A percentile compares a stretch with the other conserved stretches of the same genome.
Conservation (phyloP, 2,113 vertebrate species). For the Anhinga rufa region DNA sequence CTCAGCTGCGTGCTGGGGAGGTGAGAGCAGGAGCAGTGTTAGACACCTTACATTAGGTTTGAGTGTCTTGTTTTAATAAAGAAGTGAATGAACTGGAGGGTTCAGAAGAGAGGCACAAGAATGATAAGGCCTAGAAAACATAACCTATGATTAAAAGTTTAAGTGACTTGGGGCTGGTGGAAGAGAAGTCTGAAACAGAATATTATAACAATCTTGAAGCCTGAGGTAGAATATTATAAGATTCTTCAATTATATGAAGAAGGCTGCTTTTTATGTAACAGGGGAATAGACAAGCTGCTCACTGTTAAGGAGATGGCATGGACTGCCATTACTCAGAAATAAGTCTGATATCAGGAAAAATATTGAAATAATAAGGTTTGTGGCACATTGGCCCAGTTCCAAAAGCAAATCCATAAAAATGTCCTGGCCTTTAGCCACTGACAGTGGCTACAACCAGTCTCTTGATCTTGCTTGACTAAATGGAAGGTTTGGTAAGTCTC, state of each 20-base stretch:
- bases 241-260: background rate
- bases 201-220: background rate
- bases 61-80: background rate
- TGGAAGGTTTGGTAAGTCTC: background rate
- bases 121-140: background rate
- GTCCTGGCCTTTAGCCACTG: background rate
- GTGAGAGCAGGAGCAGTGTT: background rate
- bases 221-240: background rate
- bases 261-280: background rate
- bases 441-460: background rate
- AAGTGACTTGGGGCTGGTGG: background rate
- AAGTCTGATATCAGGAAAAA: background rate
- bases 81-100: background rate
- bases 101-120: background rate
- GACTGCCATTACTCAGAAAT: background rate
- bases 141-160: background rate
- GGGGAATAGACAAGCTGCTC: background rate
- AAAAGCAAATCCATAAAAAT: background rate
- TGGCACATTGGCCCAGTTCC: background rate
- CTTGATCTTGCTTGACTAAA: background rate
- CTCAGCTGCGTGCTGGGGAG: background rate
- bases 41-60: background rate
- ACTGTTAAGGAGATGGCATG: background rate
- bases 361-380: background rate
- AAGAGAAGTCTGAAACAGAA: background rate